Conservation (phyloP, 2,888 invertebrate genomes). For the Pharmacophagus antenor region DNA sequence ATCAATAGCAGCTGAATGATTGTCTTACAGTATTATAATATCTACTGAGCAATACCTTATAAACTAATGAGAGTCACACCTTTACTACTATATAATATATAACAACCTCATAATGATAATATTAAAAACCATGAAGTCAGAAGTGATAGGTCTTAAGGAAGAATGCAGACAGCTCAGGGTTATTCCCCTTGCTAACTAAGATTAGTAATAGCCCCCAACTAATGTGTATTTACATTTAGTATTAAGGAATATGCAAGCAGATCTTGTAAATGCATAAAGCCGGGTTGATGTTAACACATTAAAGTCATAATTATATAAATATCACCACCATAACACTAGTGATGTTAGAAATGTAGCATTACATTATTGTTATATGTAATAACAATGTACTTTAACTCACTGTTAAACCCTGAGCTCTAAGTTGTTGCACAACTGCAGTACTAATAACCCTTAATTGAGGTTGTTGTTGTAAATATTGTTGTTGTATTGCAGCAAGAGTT, state of each 20-base stretch:
- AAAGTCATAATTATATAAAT: slow-evolving; percentile 4
- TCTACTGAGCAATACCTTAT: background rate
- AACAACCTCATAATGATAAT: background rate
- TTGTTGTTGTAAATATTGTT: slow-evolving; percentile 76
- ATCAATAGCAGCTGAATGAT: background rate
- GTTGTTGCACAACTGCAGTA: slow-evolving; percentile 80
- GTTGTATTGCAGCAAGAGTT: slow-evolving; percentile 73
- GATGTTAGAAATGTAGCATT: slow-evolving; percentile 6
- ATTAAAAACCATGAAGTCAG: background rate
- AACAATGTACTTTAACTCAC: slow-evolving; percentile 48
- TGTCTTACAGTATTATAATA: background rate
- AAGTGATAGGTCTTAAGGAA: too few species aligned
- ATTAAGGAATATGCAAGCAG: slow-evolving; percentile 5
- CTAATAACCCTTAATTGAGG: slow-evolving; percentile 82
- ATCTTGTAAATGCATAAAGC: slow-evolving; percentile 7
- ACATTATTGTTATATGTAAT: slow-evolving; percentile 23
- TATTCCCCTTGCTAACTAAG: background rate
- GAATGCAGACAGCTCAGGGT: background rate
- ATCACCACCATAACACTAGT: slow-evolving; percentile 5
- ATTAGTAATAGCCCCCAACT: slow-evolving; percentile 10
- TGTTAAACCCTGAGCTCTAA: slow-evolving; percentile 77
- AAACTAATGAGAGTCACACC: too few species aligned
- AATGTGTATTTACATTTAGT: background rate
- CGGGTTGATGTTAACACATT: slow-evolving; percentile 1
- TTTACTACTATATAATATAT: background rate